Evolutionary conservation across 1,140 invertebrate genomes (phyloP).

Genomic region (Leptopilina boulardi): DNA sequence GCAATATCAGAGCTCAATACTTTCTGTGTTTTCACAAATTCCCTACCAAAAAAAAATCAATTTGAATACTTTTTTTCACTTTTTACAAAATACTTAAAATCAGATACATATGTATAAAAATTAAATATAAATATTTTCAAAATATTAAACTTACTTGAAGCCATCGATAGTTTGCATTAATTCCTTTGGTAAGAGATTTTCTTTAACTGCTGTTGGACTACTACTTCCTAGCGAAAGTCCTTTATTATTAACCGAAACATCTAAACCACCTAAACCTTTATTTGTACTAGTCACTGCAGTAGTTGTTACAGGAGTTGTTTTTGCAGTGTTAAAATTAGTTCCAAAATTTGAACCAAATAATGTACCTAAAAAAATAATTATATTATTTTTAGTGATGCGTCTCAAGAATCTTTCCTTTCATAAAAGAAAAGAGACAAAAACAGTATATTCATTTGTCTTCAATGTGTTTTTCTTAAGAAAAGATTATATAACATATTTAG

Average conservation of each 20-base stretch:
- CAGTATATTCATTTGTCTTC: no score
- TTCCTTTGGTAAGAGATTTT: conserved; percentile 85
- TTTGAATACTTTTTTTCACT: conserved; percentile 33
- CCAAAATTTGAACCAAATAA: conserved; percentile 60
- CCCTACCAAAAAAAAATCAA: conserved; percentile 80
- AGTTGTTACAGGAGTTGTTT: conserved; percentile 63
- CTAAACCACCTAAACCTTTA: conserved; percentile 81
- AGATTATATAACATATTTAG: no score
- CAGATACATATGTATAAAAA: no score
- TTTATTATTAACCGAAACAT: conserved; percentile 77
- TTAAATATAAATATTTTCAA: conserved; percentile 20
- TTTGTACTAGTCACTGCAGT: conserved; percentile 63
- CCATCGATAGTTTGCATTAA: conserved; percentile 78
- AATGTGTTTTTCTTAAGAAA: no score
- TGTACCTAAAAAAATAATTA: conserved; percentile 59
- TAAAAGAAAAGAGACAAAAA: no score
- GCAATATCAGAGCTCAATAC: conserved; percentile 88
- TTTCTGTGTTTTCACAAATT: conserved; percentile 90
- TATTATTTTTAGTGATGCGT: conserved; percentile 41
- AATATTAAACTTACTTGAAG: conserved; percentile 76
- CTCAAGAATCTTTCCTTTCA: no score
- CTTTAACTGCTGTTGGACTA: conserved; percentile 81
- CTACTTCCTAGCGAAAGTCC: conserved; percentile 76
- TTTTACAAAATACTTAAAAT: neutral
- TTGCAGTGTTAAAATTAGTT: conserved; percentile 67